These are phyloP conservation scores for Picathartes gymnocephalus DNA, from an alignment of 2,113 vertebrate species.

Conservation along the genomic window DNA sequence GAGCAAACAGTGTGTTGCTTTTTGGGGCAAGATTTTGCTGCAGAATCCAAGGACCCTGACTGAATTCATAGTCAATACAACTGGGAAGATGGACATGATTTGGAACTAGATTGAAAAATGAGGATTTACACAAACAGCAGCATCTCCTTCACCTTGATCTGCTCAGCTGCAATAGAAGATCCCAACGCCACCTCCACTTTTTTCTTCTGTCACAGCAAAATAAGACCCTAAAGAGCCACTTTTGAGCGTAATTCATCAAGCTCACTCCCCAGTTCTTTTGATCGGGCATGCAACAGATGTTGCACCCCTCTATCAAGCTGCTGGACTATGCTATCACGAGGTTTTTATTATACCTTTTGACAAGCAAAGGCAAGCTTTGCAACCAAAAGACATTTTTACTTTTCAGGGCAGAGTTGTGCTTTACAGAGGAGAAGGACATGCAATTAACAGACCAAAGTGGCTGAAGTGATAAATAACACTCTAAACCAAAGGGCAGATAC, in stretches of 20 bases:
- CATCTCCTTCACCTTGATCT: background rate
- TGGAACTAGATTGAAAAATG: background rate
- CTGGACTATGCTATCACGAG: background rate
- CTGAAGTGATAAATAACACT: background rate
- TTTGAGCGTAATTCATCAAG: background rate
- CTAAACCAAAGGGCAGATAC: background rate
- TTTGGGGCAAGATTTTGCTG: background rate
- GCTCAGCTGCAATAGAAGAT: background rate
- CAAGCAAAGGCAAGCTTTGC: background rate
- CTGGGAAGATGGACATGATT: background rate
- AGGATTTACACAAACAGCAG: background rate
- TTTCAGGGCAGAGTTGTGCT: background rate
- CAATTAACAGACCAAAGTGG: background rate
- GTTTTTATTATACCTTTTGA: background rate
- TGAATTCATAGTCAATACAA: background rate
- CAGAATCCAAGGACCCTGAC: background rate
- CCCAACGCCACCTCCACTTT: background rate
- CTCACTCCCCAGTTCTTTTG: background rate
- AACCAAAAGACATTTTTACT: background rate
- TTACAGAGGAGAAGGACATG: background rate
- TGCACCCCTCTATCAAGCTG: background rate
- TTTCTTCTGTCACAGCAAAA: background rate
- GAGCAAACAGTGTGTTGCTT: background rate
- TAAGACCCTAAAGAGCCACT: background rate
- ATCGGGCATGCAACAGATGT: background rate